Conservation (phyloP, 1,140 invertebrate species). For the Daktulosphaira vitifoliae region DNA sequence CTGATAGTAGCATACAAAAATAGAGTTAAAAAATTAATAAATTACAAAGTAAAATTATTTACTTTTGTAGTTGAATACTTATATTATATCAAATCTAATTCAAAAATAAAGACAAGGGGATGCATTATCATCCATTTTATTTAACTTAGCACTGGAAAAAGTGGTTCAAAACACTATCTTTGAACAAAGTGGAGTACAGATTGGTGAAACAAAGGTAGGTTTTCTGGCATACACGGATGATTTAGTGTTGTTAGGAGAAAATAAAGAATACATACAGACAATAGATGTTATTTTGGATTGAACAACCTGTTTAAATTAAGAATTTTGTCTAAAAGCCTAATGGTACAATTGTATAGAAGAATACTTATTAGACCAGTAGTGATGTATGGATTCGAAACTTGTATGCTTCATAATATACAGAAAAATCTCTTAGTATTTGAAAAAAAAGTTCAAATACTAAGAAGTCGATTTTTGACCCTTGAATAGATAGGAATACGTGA, state of each 20-base stretch:
- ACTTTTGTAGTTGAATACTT: too few species aligned
- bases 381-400: slow-evolving; percentile 6
- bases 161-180: neutral
- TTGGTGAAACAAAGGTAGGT: neutral
- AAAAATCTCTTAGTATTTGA: too few species aligned
- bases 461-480: too few species aligned
- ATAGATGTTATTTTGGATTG: slow-evolving; percentile 10
- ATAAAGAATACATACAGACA: neutral
- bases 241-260: neutral
- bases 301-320: neutral
- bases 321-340: neutral
- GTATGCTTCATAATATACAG: neutral
- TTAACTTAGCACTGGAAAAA: slow-evolving; percentile 6
- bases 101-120: neutral
- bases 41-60: too few species aligned
- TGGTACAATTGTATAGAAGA: neutral
- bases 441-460: too few species aligned
- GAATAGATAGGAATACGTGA: neutral
- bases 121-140: neutral
- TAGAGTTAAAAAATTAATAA: too few species aligned
- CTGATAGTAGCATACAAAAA: too few species aligned
- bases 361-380: neutral
- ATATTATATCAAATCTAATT: too few species aligned
- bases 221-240: neutral
- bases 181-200: neutral